Conservation (phyloP, 1,140 invertebrate species). For the Steinernema khuongi region DNA sequence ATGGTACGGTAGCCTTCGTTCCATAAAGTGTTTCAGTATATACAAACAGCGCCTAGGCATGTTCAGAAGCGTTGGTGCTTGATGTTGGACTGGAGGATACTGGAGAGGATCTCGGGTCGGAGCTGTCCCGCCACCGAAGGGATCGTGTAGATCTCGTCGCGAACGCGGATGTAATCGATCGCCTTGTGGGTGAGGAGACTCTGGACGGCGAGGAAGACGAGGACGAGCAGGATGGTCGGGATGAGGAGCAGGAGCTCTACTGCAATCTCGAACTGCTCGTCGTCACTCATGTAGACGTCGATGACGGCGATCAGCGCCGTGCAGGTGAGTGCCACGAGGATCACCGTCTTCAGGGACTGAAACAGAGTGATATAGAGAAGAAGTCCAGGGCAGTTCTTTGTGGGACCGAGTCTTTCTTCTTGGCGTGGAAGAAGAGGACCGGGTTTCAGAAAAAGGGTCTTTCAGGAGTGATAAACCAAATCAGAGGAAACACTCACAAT, state of each 20-base stretch:
- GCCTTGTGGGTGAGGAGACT: neutral
- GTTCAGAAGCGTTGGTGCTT: neutral
- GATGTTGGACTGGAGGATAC: neutral
- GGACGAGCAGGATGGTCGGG: neutral
- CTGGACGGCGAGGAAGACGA: neutral
- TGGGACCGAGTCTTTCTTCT: too few species aligned
- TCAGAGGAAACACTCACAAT: neutral
- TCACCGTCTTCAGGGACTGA: conserved; percentile 1
- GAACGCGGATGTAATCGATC: neutral
- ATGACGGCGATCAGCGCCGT: neutral
- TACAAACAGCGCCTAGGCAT: neutral
- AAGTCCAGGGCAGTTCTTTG: too few species aligned
- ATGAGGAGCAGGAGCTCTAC: neutral
- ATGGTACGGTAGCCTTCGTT: too few species aligned
- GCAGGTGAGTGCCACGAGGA: neutral
- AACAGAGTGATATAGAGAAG: too few species aligned
- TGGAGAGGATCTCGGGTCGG: neutral
- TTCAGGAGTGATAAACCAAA: neutral
- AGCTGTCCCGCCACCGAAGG: neutral
- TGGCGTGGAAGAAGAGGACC: too few species aligned
- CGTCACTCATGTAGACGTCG: conserved; percentile 6
- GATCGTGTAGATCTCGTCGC: conserved; percentile 9
- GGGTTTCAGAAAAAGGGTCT: too few species aligned
- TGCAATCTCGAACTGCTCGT: neutral
- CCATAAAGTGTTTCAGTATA: neutral